Conservation (phyloP, 2,113 vertebrate genomes). For the Empidonax alnorum region DNA sequence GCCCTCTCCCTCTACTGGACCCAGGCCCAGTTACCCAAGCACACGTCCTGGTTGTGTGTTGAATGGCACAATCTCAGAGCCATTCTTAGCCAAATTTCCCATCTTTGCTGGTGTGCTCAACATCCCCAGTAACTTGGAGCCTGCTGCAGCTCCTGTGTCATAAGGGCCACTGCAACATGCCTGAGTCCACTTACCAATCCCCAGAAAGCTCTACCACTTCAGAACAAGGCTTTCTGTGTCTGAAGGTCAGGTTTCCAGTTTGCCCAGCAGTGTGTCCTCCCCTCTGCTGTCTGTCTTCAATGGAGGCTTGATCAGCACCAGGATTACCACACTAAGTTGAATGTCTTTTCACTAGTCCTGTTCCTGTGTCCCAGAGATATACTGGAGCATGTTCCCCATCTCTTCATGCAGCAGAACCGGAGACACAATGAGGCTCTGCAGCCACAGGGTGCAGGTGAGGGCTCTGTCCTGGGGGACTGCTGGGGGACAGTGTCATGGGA, state of each 20-base stretch:
- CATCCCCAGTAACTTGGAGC: neutral
- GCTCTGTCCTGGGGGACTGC: neutral
- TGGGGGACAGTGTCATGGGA: fast-evolving
- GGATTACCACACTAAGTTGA: neutral
- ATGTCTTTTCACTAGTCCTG: neutral
- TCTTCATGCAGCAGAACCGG: neutral
- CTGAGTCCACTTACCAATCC: fast-evolving
- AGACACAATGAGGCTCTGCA: fast-evolving
- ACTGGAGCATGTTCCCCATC: neutral
- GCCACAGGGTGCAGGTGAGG: fast-evolving
- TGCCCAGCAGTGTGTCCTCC: neutral
- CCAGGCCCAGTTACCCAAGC: neutral
- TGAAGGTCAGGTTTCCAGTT: neutral
- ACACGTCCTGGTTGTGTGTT: fast-evolving
- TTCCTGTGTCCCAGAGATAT: neutral
- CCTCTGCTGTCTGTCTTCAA: neutral
- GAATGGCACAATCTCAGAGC: fast-evolving
- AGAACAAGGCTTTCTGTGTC: neutral
- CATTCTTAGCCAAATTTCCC: neutral
- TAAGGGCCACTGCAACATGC: neutral
- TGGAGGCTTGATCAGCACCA: fast-evolving
- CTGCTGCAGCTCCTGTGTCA: fast-evolving
- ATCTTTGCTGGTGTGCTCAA: fast-evolving
- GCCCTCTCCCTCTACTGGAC: neutral
- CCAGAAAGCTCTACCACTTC: neutral